Evolutionary conservation across 2,888 invertebrate species (phyloP).

Genomic region (Agrochola circellaris): DNA sequence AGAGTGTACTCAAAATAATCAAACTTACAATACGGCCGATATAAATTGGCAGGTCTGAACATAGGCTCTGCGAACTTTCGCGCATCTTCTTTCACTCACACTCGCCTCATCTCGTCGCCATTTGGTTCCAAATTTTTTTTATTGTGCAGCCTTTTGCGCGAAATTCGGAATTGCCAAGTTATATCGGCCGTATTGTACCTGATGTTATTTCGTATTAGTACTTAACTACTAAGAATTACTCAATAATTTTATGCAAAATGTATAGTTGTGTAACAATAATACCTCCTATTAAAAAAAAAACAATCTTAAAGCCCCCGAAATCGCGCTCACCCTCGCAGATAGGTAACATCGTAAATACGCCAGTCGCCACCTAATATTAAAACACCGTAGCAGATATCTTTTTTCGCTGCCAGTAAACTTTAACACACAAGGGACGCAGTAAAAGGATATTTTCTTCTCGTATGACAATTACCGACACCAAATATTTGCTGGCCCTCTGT

Average conservation of each 20-base stretch:
- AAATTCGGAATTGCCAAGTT: no score
- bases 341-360: constrained; percentile 21
- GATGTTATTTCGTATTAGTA: background rate
- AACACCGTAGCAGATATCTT: constrained; percentile 43
- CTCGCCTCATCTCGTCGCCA: no score
- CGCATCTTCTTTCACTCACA: no score
- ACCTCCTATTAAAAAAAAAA: background rate
- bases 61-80: no score
- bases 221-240: background rate
- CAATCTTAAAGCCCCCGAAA: background rate
- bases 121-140: no score
- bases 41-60: no score
- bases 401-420: constrained; percentile 63
- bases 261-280: background rate
- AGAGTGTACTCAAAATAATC: background rate
- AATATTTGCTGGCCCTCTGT: constrained; percentile 88
- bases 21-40: no score
- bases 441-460: constrained; percentile 78
- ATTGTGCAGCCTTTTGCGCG: no score
- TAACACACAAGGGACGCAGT: constrained; percentile 65
- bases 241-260: no score
- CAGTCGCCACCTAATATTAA: constrained; percentile 31
- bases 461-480: constrained; percentile 88
- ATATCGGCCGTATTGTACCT: background rate
- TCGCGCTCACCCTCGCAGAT: background rate